Conservation (phyloP, 2,888 invertebrate species). For the Apeira syringaria region DNA sequence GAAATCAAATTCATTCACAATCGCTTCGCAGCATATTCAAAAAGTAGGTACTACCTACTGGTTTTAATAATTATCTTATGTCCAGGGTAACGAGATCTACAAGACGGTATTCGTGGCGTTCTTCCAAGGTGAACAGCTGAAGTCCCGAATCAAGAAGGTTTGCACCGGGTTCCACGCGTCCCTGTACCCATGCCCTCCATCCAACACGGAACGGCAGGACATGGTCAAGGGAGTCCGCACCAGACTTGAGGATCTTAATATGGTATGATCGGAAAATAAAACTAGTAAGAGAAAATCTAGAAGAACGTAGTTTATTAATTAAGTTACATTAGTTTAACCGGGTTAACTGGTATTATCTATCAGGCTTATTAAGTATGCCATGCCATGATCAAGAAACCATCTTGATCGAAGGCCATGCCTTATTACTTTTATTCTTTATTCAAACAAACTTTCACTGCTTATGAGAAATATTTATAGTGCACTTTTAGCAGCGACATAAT, state of each 20-base stretch:
- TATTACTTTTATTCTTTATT: no score
- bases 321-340: no score
- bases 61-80: not conserved
- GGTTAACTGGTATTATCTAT: no score
- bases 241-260: conserved; percentile 93
- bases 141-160: conserved; percentile 95
- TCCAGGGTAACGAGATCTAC: conserved; percentile 92
- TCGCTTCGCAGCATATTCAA: no score
- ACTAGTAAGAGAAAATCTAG: not conserved
- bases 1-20: no score
- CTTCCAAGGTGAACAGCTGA: conserved; percentile 96
- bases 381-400: no score
- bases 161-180: conserved; percentile 97
- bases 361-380: no score
- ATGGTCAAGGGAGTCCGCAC: conserved; percentile 96
- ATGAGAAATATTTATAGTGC: no score
- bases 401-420: no score
- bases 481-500: no score
- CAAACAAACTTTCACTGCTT: no score
- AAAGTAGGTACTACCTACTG: not conserved
- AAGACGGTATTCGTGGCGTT: conserved; percentile 95
- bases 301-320: no score
- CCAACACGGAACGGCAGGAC: conserved; percentile 91
- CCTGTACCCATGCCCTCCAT: conserved; percentile 95
- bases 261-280: conserved; percentile 69